Evolutionary conservation across 2,888 invertebrate genomes (phyloP).

Genomic region (Cantharis rustica): DNA sequence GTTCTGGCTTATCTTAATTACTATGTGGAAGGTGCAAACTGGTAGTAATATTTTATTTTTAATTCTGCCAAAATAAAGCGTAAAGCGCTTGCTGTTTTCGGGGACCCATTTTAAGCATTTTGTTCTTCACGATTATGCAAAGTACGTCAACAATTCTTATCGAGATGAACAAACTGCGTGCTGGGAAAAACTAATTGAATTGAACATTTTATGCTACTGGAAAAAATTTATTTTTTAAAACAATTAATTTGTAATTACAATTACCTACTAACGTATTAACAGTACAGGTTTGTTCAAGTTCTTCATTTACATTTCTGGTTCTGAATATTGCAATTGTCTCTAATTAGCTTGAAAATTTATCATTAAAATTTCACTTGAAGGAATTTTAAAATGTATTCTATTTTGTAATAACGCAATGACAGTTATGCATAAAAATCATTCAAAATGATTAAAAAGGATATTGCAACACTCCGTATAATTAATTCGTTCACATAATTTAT

Average conservation of each 20-base stretch:
- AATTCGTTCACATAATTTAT: not conserved
- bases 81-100: not conserved
- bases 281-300: not conserved
- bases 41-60: not conserved
- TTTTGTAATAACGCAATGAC: not conserved
- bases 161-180: not conserved
- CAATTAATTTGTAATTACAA: not conserved
- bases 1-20: not conserved
- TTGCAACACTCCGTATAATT: not conserved
- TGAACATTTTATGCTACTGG: not conserved
- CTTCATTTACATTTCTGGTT: not conserved
- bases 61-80: not conserved
- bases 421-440: not conserved
- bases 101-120: not conserved
- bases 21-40: not conserved
- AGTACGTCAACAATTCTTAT: slow-evolving; percentile 1
- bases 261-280: not conserved
- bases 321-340: not conserved
- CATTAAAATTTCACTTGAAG: not conserved
- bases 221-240: not conserved
- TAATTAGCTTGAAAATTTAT: not conserved
- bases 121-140: not conserved
- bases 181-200: not conserved
- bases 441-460: not conserved
- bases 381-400: not conserved